Conservation (phyloP, 1,140 invertebrate species). For the Drosophila neocordata region DNA sequence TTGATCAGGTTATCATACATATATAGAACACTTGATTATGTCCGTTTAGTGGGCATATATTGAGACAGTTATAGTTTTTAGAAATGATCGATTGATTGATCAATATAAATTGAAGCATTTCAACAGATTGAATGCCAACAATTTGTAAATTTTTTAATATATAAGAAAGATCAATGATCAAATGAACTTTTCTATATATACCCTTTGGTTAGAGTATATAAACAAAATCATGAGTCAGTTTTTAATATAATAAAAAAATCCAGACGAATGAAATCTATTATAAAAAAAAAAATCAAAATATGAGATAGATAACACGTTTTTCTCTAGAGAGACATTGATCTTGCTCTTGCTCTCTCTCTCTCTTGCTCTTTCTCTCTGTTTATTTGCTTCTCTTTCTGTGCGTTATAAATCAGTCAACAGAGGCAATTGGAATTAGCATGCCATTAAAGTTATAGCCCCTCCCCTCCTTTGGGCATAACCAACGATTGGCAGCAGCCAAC, state of each 20-base stretch:
- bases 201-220: neutral
- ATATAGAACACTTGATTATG: neutral
- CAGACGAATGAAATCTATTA: neutral
- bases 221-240: neutral
- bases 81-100: too few relatives aligned
- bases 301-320: constrained; percentile 5
- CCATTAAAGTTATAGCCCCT: constrained; percentile 2
- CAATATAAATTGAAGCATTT: too few relatives aligned
- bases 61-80: neutral
- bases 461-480: constrained; percentile 1
- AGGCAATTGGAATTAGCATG: constrained; percentile 8
- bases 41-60: neutral
- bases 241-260: neutral
- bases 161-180: too few relatives aligned
- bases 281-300: neutral
- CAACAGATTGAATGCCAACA: too few relatives aligned
- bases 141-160: too few relatives aligned
- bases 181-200: neutral
- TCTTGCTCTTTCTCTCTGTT: neutral
- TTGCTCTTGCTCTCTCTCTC: neutral
- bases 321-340: constrained; percentile 2
- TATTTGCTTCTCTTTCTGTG: neutral
- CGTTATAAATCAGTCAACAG: constrained; percentile 2
- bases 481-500: constrained; percentile 15
- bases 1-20: neutral